These are phyloP conservation scores for Pseudobourletiella spinata DNA, from an alignment of 1,140 invertebrate genomes.

Conservation along the genomic window DNA sequence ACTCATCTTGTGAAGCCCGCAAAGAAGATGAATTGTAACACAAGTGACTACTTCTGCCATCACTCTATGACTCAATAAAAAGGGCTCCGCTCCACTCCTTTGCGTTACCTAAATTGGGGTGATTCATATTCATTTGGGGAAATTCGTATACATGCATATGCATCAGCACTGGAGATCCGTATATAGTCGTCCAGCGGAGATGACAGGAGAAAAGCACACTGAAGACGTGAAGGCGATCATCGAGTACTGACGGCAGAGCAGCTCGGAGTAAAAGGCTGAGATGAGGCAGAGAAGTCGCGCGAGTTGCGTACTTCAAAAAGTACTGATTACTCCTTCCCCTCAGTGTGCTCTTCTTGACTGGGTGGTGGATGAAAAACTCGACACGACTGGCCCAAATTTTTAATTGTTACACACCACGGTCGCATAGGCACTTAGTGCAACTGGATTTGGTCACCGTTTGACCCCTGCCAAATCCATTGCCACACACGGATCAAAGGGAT, in stretches of 20 bases:
- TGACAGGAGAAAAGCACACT: neutral
- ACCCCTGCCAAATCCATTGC: neutral
- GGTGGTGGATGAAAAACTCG: too few relatives aligned
- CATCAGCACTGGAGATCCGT: neutral
- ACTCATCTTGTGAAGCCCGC: too few relatives aligned
- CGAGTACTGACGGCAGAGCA: neutral
- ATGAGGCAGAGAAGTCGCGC: neutral
- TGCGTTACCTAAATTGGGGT: too few relatives aligned
- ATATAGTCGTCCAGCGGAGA: neutral
- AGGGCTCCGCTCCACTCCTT: too few relatives aligned
- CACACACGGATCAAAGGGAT: neutral
- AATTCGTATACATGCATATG: neutral
- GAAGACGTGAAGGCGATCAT: neutral
- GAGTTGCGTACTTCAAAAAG: neutral
- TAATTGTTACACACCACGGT: neutral
- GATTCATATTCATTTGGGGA: too few relatives aligned
- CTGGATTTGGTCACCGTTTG: neutral
- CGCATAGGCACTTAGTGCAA: neutral
- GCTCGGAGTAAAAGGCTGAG: neutral
- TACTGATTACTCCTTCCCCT: neutral
- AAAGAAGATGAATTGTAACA: too few relatives aligned
- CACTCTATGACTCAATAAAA: too few relatives aligned
- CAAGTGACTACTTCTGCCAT: too few relatives aligned
- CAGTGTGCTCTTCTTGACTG: neutral
- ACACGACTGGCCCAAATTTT: neutral